Evolutionary conservation across 2,113 vertebrate species (phyloP), one percentile per base, ranked within the genome.

Genomic region (Pachycephala philippinensis): DNA sequence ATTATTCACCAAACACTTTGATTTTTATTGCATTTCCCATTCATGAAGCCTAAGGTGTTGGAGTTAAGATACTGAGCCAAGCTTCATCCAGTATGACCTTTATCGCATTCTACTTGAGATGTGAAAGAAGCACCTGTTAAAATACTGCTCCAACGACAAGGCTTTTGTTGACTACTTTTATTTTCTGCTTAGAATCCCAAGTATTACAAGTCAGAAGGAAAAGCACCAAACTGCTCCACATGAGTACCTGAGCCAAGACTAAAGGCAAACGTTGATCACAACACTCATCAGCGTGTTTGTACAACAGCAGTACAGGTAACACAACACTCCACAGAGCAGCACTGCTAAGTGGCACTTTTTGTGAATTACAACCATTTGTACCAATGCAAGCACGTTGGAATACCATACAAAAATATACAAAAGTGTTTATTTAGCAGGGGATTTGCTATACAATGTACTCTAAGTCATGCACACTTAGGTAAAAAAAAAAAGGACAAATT

Each of bases 181-280:
- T 98, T 98, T 97, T 92, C 77, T 92, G 78, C 91, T 94, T 64
- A 90, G 91, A 97, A 96, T 92, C 96, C 70, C 76, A 93, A 92
- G 65, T 71, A 68, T 72, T 88, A 98, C 84, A 98, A 78, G 71
- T 88, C 39, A 76, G 89, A 97, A 96, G 90, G 77, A 95, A 89
- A 98, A 98, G 97, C 97, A 98, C 97, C 96, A 52, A 95, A 95
- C 72, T 74, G 86, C 89, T 96, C 93, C 94, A 97, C 94, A 31
- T 40, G 63, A 96, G 94, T 96, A 98, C 97, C 97, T 98, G 98
- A 98, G 98, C 68, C 33, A 94, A 95, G 96, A 97, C 96, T 42
- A 52, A 96, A 96, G 96, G 97, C 95, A 96, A 82, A 97, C 42
- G 6, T 60, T 93, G 84, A 93, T 60, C 74, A 88, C 53, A 11